Base-by-base conservation (phyloP, 2,888 invertebrate species). In the Cantharis flavilabris region DNA sequence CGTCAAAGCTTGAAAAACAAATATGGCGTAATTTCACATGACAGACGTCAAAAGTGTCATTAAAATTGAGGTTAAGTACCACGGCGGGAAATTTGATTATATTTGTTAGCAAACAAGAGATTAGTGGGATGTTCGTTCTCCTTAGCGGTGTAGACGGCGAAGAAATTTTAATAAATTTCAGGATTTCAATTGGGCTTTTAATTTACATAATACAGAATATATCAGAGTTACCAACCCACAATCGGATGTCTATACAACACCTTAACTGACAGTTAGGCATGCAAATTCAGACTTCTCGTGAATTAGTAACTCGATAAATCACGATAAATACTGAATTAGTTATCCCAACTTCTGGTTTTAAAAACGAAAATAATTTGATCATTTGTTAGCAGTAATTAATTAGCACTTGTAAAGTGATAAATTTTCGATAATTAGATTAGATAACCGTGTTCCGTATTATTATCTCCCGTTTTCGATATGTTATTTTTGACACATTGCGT, bases 161-260 rank as follows among this genome's bases (percentile, higher is more conserved):
- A 67, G 23, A 23, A 67, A 49, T n/a, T 49, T 49, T 49, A 49
- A 49, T 49, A 49, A 49, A 49, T 69, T 49, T 30, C 14, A 20
- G 72, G 70, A 62, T 28, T 20, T 73, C 65, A 65, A 76, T 73
- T 64, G 65, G 71, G 30, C 16, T 28, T 69, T 62, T 76, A 76
- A 76, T 76, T 76, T 76, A 65, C 67, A 71, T 70, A 73, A 73
- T 73, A 70, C 49, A 72, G 72, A 70, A 63, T 65, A 71, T 75
- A 75, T 71, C 49, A 49, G 49, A 49, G 71, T 65, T 33, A 23
- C 33, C 72, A 76, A 76, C 76, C 70, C 73, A 28, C 73, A 76
- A 73, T 76, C 73, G 76, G 76, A 73, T 76, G 70, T 76, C 76
- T 70, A 72, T 73, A 76, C 72, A 72, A 73, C 73, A 72, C 76